These are phyloP conservation scores for Empidonax traillii DNA, from an alignment of 2,113 vertebrate species.

Conservation along the genomic window DNA sequence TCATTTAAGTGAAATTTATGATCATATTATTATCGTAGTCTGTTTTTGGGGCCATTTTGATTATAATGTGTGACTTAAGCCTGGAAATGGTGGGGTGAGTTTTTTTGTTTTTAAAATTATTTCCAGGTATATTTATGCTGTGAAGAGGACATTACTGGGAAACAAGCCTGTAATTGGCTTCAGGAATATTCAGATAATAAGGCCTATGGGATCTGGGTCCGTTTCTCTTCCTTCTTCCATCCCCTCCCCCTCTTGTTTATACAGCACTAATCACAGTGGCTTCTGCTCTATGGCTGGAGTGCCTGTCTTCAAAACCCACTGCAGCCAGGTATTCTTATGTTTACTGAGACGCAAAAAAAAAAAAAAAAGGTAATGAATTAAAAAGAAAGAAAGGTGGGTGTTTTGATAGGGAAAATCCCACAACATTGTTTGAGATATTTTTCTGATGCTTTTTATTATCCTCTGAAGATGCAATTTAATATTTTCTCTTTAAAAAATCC, in stretches of 20 bases:
- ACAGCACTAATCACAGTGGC: neutral
- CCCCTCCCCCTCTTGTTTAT: neutral
- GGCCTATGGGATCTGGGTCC: constrained; percentile 1
- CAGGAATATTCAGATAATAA: neutral
- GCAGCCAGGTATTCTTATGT: neutral
- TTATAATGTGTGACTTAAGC: neutral
- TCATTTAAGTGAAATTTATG: neutral
- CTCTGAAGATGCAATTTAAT: neutral
- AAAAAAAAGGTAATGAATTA: neutral
- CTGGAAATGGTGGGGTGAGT: neutral
- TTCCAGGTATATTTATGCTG: neutral
- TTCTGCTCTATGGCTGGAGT: neutral
- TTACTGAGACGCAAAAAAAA: neutral
- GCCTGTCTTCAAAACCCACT: neutral
- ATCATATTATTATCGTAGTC: neutral
- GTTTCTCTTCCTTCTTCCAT: neutral
- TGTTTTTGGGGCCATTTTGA: neutral
- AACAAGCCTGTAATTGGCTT: neutral
- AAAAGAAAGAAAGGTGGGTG: neutral
- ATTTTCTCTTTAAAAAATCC: neutral
- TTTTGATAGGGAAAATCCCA: neutral
- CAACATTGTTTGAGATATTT: neutral
- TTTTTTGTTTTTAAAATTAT: neutral
- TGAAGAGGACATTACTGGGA: neutral
- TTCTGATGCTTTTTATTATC: neutral